A percentile compares a stretch with the other conserved stretches of the same genome.
Conservation (phyloP, 2,797 vertebrate species). For the Amblyopsis hoosieri region DNA sequence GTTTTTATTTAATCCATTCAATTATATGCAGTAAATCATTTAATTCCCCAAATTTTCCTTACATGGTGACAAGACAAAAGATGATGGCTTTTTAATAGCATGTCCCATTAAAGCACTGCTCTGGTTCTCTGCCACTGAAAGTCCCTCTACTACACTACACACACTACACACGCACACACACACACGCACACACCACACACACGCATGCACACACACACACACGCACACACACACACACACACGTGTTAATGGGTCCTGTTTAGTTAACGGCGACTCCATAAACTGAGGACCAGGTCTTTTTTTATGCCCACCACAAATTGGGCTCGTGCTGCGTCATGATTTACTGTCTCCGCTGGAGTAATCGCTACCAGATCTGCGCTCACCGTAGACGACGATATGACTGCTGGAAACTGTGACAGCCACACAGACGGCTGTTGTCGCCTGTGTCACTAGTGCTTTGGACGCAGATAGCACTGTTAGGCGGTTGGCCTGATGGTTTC, state of each 20-base stretch:
- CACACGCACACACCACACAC: not conserved
- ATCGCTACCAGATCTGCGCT: conserved; percentile 77
- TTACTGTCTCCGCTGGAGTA: conserved; percentile 82
- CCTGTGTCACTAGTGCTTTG: conserved; percentile 51
- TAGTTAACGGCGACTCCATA: conserved; percentile 73
- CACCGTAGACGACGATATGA: conserved; percentile 47
- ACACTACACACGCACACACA: not conserved
- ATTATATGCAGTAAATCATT: conserved; percentile 10
- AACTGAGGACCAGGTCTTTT: conserved; percentile 63
- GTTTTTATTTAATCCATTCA: conserved; percentile 4
- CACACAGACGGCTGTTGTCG: conserved; percentile 52
- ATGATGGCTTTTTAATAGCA: conserved; percentile 19
- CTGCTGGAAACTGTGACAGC: conserved; percentile 73
- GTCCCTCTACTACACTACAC: conserved; percentile 20
- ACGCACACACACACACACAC: conserved; percentile 7
- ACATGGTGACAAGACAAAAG: conserved; percentile 14
- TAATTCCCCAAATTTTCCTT: not conserved
- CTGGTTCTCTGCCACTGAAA: conserved; percentile 41
- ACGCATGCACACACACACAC: conserved; percentile 9
- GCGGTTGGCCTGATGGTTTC: conserved; percentile 27
- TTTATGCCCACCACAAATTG: conserved; percentile 76
- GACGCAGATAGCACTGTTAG: conserved; percentile 17
- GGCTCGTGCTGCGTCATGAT: conserved; percentile 79
- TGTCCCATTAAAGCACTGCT: conserved; percentile 17
- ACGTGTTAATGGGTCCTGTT: conserved; percentile 70